A percentile compares a stretch with the other conserved stretches of the same genome.
Conservation (phyloP, 2,888 invertebrate genomes). For the Andrena bicolor region DNA sequence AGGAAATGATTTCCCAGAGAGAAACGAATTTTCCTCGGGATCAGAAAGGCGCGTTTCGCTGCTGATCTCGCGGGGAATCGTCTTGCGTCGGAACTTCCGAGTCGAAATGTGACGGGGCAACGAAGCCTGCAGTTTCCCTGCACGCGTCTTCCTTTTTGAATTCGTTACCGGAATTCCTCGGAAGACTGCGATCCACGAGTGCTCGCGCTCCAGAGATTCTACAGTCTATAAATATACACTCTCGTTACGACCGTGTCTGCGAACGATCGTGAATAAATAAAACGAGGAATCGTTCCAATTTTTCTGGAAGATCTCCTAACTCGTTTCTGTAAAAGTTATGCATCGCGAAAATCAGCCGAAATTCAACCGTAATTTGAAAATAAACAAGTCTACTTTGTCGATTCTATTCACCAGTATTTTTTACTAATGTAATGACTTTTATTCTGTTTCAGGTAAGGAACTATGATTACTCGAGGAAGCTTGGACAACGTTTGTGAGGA, state of each 20-base stretch:
- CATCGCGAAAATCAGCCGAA: not conserved
- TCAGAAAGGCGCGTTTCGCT: slow-evolving; percentile 37
- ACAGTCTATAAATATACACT: slow-evolving; percentile 38
- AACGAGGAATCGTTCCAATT: not conserved
- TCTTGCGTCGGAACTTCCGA: slow-evolving; percentile 24
- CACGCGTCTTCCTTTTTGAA: slow-evolving; percentile 27
- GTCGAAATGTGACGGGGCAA: slow-evolving; percentile 23
- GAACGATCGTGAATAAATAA: slow-evolving; percentile 25
- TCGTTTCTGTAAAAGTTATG: not conserved
- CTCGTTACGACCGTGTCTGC: slow-evolving; percentile 25
- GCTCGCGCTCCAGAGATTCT: slow-evolving; percentile 1
- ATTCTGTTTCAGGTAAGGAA: slow-evolving; percentile 48
- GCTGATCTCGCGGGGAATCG: slow-evolving; percentile 29
- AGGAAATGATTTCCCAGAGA: slow-evolving; percentile 30
- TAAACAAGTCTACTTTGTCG: not conserved
- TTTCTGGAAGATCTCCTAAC: not conserved
- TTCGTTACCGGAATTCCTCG: slow-evolving; percentile 39
- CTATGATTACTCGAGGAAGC: not conserved
- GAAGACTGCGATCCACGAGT: slow-evolving; percentile 15
- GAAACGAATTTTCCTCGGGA: slow-evolving; percentile 27
- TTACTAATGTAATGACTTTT: not conserved
- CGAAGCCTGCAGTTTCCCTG: slow-evolving; percentile 22
- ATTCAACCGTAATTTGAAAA: not conserved
- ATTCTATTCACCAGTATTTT: not conserved
- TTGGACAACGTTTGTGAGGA: not conserved